phyloP scores from a whole-genome alignment of 1,140 invertebrate genomes.

The Tetraneura akinire region DNA sequence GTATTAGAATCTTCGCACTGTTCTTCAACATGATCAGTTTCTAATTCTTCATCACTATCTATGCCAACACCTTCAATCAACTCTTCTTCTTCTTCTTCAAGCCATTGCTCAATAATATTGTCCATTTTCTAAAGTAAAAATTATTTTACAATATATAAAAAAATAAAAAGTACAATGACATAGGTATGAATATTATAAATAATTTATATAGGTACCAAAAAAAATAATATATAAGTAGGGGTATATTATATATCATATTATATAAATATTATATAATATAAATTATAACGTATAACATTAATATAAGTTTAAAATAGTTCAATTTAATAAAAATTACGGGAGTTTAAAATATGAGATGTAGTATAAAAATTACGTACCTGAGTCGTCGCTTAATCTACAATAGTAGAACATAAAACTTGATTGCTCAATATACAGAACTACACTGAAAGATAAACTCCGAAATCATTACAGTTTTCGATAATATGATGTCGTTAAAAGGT shows the following conservation, averaged over 20 bases:
- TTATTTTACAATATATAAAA: slow-evolving; percentile 7
- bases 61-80: too few species aligned
- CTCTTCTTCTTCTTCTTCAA: too few species aligned
- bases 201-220: slow-evolving; percentile 19
- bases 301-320: slow-evolving; percentile 6
- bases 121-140: too few species aligned
- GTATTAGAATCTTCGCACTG: too few species aligned
- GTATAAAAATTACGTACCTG: slow-evolving; percentile 32
- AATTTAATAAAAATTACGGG: slow-evolving; percentile 12
- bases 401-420: slow-evolving; percentile 21
- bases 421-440: slow-evolving; percentile 9
- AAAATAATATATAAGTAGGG: slow-evolving; percentile 4
- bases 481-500: background rate
- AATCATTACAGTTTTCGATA: background rate
- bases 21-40: too few species aligned
- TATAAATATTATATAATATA: slow-evolving; percentile 4
- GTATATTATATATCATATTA: slow-evolving; percentile 9
- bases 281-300: slow-evolving; percentile 16
- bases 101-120: too few species aligned
- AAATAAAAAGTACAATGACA: slow-evolving; percentile 6
- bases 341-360: slow-evolving; percentile 23
- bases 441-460: slow-evolving; percentile 8
- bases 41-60: too few species aligned
- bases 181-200: slow-evolving; percentile 10
- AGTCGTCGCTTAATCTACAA: slow-evolving; percentile 39